A percentile compares a stretch with the other conserved stretches of the same genome.
Evolutionary conservation across 2,113 vertebrate genomes (phyloP).

Genomic region (Anoura caudifer): DNA sequence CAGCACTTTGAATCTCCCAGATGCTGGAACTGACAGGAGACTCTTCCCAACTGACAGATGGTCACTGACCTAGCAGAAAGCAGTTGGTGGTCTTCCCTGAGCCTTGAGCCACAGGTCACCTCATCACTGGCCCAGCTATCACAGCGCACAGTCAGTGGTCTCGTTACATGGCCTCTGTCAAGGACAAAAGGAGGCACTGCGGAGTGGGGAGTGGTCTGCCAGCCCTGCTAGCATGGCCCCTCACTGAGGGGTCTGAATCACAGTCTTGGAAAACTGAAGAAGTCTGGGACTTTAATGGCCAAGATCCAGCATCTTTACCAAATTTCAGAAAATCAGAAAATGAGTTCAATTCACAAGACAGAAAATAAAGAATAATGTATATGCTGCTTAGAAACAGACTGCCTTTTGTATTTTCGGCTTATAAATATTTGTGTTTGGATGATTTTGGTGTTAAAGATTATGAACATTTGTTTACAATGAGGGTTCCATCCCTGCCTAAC

Average conservation of each 20-base stretch:
- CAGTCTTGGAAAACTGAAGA: background rate
- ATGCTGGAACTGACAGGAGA: slow-evolving; percentile 47
- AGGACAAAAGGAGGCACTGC: background rate
- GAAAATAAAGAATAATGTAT: background rate
- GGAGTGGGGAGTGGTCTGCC: background rate
- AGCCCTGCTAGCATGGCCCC: background rate
- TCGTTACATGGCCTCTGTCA: slow-evolving; percentile 32
- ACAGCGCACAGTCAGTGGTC: background rate
- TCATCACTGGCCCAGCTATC: slow-evolving; percentile 13
- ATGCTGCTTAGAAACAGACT: background rate
- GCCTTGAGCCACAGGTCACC: slow-evolving; percentile 48
- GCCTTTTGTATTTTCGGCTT: background rate
- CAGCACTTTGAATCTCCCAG: slow-evolving; percentile 28
- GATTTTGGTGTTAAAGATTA: slow-evolving; percentile 34
- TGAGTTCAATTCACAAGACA: background rate
- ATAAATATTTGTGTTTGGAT: slow-evolving; percentile 3
- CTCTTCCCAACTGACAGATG: slow-evolving; percentile 62
- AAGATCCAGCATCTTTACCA: slow-evolving; percentile 4
- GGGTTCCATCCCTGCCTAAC: background rate
- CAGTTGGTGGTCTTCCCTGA: slow-evolving; percentile 58
- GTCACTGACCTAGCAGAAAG: slow-evolving; percentile 58
- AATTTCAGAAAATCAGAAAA: slow-evolving; percentile 9
- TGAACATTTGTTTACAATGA: slow-evolving; percentile 11
- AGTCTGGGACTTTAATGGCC: background rate
- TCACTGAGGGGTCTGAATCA: background rate